Base-by-base conservation (phyloP, 2,113 vertebrate species). In the Bubo blakistoni region DNA sequence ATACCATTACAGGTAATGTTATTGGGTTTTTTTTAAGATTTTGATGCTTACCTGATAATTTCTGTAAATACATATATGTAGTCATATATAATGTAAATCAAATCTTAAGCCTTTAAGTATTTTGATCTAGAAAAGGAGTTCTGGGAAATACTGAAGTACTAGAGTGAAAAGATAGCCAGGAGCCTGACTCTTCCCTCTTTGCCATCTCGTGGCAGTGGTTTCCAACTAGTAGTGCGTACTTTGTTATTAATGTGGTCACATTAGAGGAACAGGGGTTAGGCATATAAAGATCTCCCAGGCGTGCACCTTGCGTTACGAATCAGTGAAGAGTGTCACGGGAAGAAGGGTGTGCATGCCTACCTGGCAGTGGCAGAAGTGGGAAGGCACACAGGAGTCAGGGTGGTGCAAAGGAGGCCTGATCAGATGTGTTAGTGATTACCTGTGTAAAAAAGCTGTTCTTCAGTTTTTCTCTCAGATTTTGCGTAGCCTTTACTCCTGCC, bases 1-100 rank as follows among this genome's bases (percentile, higher is more conserved):
- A 99, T 81, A 99, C 98, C 18, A 57, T 99, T 95, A 99, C 99
- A 98, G 99, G 99, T 99, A 97, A 98, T 47, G 47, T 16, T 46
- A 8, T 1, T 55, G 15, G 4, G 7, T 0, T 2, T 46, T 30
- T 16, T 29, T n/a, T 3, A 38, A 29, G 7, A 38, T 63, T 71
- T 88, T 32, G 13, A 36, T 36, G 38, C 36, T 26, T 38, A 42
- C 4, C 13, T 73, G 29, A 5, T 42, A 34, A 32, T 36, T 38
- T 17, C 8, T 49, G 16, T 54, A 17, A 22, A 65, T 44, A 20
- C 26, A 0, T 7, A 0, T 59, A 25, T 40, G 21, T 84, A 47
- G 22, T 7, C 20, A 38, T 57, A 72, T 54, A 15, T 57, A 89
- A 20, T 24, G 42, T 52, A 42, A 58, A 5, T 22, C 2, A 42